Conservation (phyloP, 1,140 invertebrate species). For the Drosophila virilis region DNA sequence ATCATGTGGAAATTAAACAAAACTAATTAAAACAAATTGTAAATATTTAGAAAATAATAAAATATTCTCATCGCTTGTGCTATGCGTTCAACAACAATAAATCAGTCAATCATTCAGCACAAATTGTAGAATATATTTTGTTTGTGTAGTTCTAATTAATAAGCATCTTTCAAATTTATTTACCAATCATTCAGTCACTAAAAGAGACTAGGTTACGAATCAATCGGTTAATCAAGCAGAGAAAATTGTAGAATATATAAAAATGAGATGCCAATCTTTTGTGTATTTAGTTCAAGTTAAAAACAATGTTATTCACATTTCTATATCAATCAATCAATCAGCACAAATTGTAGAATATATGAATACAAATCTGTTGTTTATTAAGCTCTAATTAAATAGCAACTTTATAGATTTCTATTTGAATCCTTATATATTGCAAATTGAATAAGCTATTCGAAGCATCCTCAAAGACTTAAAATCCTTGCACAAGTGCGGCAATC, state of each 20-base stretch:
- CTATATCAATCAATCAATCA: neutral
- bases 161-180: neutral
- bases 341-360: too few relatives aligned
- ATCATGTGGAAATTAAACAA: too few relatives aligned
- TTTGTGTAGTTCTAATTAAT: neutral
- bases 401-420: neutral
- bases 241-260: neutral
- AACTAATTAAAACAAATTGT: too few relatives aligned
- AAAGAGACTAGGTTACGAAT: neutral
- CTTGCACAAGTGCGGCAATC: slow-evolving; percentile 29
- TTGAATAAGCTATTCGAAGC: neutral
- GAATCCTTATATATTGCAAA: neutral
- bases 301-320: neutral
- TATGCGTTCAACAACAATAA: too few relatives aligned
- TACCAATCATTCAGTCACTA: neutral
- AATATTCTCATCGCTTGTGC: too few relatives aligned
- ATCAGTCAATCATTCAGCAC: too few relatives aligned
- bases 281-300: too few relatives aligned
- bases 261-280: too few relatives aligned
- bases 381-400: neutral
- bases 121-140: too few relatives aligned
- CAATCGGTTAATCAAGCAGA: neutral
- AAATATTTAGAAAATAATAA: too few relatives aligned
- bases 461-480: neutral
- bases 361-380: neutral